Percentiles rank a stretch among this genome's conserved stretches.
Conservation (phyloP, 2,888 invertebrate genomes). For the Hypomecis punctinalis region DNA sequence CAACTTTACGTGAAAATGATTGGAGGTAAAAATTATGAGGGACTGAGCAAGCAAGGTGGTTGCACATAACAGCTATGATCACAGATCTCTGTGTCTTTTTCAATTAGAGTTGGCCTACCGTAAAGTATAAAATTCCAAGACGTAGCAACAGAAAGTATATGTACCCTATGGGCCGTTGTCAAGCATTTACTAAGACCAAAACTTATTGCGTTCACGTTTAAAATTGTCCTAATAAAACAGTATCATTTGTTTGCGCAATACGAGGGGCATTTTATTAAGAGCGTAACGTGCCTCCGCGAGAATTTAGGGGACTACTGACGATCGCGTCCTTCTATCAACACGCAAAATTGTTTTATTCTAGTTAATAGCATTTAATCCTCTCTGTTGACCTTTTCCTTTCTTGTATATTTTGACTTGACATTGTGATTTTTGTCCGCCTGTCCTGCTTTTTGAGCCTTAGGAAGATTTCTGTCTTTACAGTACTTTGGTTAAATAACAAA, state of each 20-base stretch:
- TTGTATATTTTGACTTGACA: slow-evolving; percentile 46
- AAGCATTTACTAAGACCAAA: slow-evolving; percentile 20
- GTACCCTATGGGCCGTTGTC: neutral
- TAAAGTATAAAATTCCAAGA: too few relatives aligned
- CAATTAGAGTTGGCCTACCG: too few relatives aligned
- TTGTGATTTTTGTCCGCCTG: slow-evolving; percentile 44
- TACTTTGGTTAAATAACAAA: neutral
- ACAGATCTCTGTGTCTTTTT: too few relatives aligned
- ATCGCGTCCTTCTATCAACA: slow-evolving; percentile 49
- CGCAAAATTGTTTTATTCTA: slow-evolving; percentile 59
- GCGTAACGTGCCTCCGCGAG: slow-evolving; percentile 67
- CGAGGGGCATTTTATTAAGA: slow-evolving; percentile 56
- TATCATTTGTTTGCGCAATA: slow-evolving; percentile 53
- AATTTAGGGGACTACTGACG: slow-evolving; percentile 68
- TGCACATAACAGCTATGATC: too few relatives aligned
- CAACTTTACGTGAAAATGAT: too few relatives aligned
- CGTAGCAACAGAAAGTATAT: neutral
- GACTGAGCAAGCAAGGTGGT: too few relatives aligned
- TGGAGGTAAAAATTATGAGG: too few relatives aligned
- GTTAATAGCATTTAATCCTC: slow-evolving; percentile 60
- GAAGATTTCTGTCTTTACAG: neutral
- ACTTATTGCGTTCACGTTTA: slow-evolving; percentile 40
- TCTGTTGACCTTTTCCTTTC: slow-evolving; percentile 48
- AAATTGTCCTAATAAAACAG: slow-evolving; percentile 57
- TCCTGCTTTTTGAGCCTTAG: slow-evolving; percentile 8